Base-by-base conservation (phyloP, 2,888 invertebrate species). In the Prosapia bicincta region DNA sequence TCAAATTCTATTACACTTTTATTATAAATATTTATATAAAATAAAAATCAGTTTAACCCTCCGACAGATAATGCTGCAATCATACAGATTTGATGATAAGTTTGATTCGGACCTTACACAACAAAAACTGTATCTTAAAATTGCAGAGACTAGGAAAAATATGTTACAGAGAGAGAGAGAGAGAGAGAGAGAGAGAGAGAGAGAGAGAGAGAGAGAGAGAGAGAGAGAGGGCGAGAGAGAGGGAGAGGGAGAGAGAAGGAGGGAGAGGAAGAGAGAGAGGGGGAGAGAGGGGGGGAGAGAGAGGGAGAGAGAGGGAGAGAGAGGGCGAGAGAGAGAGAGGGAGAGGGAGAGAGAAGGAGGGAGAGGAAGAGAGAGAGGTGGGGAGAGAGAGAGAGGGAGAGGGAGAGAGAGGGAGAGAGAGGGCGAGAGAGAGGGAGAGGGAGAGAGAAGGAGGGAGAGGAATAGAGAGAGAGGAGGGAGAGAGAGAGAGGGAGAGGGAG, bases 111-210 rank as follows among this genome's bases (percentile, higher is more conserved):
- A n/a, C n/a, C n/a, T n/a, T n/a, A n/a, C n/a, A n/a, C n/a, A n/a
- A n/a, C n/a, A n/a, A n/a, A n/a, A n/a, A n/a, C n/a, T n/a, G n/a
- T n/a, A n/a, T n/a, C n/a, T n/a, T n/a, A n/a, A n/a, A n/a, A n/a
- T n/a, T n/a, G n/a, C n/a, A 30, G 30, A 30, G 30, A 30, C 6
- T 6, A 9, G 9, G 30, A 30, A 9, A 30, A 9, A 30, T 5
- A 30, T 30, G 30, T 30, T 30, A 6, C 9, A 30, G 6, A 65
- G 65, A 65, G 65, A 65, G 65, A 65, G 65, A 65, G 65, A 65
- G 65, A 65, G 65, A 65, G 65, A 65, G 65, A 65, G 65, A 65
- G 65, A 65, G 65, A 65, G 65, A 65, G 65, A 65, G 65, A 65
- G 65, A 65, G 65, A 65, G 65, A 65, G 65, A 65, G 65, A 65